Base-by-base conservation (phyloP, 2,888 invertebrate genomes). In the Acleris sparsana region DNA sequence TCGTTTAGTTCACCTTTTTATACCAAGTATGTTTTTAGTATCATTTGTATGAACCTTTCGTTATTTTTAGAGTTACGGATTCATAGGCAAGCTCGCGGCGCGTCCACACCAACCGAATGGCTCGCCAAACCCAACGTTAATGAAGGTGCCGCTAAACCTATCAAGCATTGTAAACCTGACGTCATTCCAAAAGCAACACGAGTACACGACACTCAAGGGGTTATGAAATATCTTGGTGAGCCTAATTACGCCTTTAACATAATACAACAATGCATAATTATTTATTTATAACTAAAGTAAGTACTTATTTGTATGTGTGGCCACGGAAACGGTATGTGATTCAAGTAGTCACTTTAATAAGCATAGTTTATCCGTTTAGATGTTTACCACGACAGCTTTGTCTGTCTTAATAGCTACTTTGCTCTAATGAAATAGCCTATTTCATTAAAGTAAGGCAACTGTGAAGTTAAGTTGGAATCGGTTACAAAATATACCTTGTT, bases 331-430 rank as follows among this genome's bases (percentile, higher is more conserved):
- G 33, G 55, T 55, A 55, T 63, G 62, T 63, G 51, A 63, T 63
- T 53, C 58, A 53, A 13, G 58, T 57, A 66, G 22, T 61, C 61
- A 65, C 56, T 58, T 64, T 43, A 53, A 13, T 56, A 17, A 20
- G 46, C 11, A 43, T 52, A 18, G 20, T 52, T 65, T 51, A 65
- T 55, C 59, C 39, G 53, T 48, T 56, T 52, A 6, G 17, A n/a
- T 17, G 17, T 46, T 17, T 46, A n/a, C 13, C 46, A 46, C 6
- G 0, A 17, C 46, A 33, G 46, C n/a, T n/a, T n/a, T n/a, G n/a
- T n/a, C n/a, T n/a, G n/a, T n/a, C n/a, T n/a, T n/a, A n/a, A n/a
- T n/a, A n/a, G n/a, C 46, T n/a, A 7, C 17, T 46, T 46, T 7
- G 7, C 46, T 46, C 16, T 13, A 13, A 13, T 39, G 13, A 39